A percentile compares a stretch with the other conserved stretches of the same genome.
Conservation (phyloP, 2,113 vertebrate species). For the Myrmecobius fasciatus region DNA sequence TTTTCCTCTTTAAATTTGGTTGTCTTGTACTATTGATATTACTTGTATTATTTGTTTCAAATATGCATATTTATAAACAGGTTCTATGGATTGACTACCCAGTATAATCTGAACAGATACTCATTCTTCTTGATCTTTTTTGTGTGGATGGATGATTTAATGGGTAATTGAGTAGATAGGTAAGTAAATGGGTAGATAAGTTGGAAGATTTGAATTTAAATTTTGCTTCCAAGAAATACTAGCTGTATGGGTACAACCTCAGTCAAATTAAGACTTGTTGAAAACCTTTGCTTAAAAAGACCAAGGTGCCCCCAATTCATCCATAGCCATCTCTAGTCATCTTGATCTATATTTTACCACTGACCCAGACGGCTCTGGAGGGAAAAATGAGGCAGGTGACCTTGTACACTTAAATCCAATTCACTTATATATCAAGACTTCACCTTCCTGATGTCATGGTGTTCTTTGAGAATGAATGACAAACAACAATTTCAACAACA, state of each 20-base stretch:
- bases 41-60: background rate
- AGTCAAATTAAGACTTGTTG: too few species aligned
- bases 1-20: background rate
- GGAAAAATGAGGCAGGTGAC: too few species aligned
- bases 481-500: background rate
- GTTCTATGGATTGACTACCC: background rate
- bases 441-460: too few species aligned
- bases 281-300: too few species aligned
- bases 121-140: background rate
- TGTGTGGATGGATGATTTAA: background rate
- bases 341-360: too few species aligned
- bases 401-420: too few species aligned
- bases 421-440: too few species aligned
- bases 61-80: background rate
- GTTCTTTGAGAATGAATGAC: too few species aligned
- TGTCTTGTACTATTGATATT: background rate
- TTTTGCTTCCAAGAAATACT: background rate
- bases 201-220: background rate
- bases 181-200: background rate
- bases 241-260: background rate
- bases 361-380: too few species aligned
- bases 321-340: too few species aligned
- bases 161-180: background rate
- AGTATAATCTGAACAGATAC: background rate
- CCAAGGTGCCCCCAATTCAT: too few species aligned